phyloP scores from a whole-genome alignment of 2,888 invertebrate species.

The Drosophila aldrichi region DNA sequence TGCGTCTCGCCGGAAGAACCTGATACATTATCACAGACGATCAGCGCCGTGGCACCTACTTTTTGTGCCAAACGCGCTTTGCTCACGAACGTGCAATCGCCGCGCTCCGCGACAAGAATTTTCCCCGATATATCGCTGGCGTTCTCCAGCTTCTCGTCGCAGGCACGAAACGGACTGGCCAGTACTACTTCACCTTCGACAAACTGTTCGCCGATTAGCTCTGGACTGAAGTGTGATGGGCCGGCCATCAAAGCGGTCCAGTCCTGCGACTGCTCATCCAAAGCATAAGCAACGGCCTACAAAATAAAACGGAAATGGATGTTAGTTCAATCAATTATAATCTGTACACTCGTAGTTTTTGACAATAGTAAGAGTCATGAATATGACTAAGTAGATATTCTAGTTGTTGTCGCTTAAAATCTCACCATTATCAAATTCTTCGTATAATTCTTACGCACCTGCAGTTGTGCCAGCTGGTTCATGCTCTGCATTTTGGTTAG shows the following conservation, averaged over 20 bases:
- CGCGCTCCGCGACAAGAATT: constrained; percentile 94
- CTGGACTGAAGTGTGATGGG: constrained; percentile 95
- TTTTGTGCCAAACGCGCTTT: constrained; percentile 94
- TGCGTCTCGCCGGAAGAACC: constrained; percentile 91
- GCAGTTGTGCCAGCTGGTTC: constrained; percentile 84
- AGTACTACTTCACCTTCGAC: constrained; percentile 88
- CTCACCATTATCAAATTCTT: constrained; percentile 31
- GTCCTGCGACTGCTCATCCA: constrained; percentile 82
- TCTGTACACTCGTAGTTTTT: too few relatives aligned
- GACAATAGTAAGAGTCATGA: too few relatives aligned
- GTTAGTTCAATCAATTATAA: not conserved
- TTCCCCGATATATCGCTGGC: constrained; percentile 88
- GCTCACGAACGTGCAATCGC: constrained; percentile 96
- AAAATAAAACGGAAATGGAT: not conserved
- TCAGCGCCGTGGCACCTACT: constrained; percentile 93
- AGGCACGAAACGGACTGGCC: constrained; percentile 90
- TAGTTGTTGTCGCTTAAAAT: not conserved
- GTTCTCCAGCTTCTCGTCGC: constrained; percentile 87
- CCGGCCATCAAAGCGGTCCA: constrained; percentile 89
- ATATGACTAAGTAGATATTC: not conserved
- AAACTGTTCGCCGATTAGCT: constrained; percentile 88
- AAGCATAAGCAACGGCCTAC: constrained; percentile 85
- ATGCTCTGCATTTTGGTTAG: constrained; percentile 90
- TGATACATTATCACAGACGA: constrained; percentile 93
- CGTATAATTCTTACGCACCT: constrained; percentile 68